Evolutionary conservation across 2,888 invertebrate genomes (phyloP), one percentile per base, ranked within the genome.

Genomic region (Colostygia pectinataria): DNA sequence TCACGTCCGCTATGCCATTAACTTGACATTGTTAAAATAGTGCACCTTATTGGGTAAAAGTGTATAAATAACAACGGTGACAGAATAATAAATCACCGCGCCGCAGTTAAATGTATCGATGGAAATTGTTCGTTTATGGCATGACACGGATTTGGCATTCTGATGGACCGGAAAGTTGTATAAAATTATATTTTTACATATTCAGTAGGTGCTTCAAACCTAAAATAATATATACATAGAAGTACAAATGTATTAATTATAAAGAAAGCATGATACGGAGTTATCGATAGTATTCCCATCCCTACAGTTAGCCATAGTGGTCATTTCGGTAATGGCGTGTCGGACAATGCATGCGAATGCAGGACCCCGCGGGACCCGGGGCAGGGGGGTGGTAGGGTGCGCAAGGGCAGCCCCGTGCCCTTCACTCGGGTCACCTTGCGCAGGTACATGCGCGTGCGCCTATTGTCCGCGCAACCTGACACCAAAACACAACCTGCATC

Each of bases 361-460:
- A 40, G 66, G 65, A 63, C 63, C 67, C 65, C 60, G 69, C 64
- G 65, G 70, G 68, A 48, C 59, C 51, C 63, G 65, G 61, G 65
- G 59, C 57, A 63, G 47, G 68, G 60, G 68, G 68, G 71, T 61
- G 61, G 65, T 54, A 67, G 77, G 76, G 80, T 74, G 79, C 73
- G 74, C 79, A 80, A 81, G 80, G 83, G 78, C 80, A 72, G 74
- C 73, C 71, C 68, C 76, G 82, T 88, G 89, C 89, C 89, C 89
- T 89, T 89, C 83, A 76, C 67, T 67, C 63, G 71, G 88, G 87
- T 87, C 88, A 87, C 88, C 88, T 88, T 88, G 83, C 74, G 69
- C 83, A 80, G 83, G 85, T 85, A 83, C 84, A 76, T 75, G 81
- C 82, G 83, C 84, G 79, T 82, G 83, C 81, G 76, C 77, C 88